These are phyloP conservation scores for Oscarella lobularis DNA, from an alignment of 37 sponge, comb jelly and placozoan genomes.

Conservation along the genomic window DNA sequence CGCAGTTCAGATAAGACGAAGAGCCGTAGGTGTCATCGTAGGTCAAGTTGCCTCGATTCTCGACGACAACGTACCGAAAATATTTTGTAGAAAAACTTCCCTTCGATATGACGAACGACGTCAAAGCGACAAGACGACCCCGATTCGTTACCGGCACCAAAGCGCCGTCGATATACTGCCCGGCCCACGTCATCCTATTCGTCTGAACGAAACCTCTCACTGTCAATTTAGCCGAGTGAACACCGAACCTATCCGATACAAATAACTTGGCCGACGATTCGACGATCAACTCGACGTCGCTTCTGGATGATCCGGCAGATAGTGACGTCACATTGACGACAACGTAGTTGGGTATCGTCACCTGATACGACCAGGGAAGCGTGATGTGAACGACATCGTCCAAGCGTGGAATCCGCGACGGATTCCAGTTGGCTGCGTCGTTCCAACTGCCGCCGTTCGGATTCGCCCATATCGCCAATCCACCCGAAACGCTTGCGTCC, in stretches of 20 bases:
- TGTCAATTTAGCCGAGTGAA: neutral
- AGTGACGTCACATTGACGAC: constrained; percentile 3
- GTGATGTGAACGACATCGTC: constrained; percentile 5
- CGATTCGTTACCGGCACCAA: neutral
- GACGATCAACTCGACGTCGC: neutral
- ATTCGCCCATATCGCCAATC: neutral
- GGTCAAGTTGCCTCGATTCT: neutral
- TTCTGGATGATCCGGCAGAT: neutral
- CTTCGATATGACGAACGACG: neutral
- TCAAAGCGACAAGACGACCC: neutral
- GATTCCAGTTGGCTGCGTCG: neutral
- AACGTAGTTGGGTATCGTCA: neutral
- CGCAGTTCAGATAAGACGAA: neutral
- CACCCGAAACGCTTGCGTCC: neutral
- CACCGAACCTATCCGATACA: neutral
- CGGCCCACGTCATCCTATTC: neutral
- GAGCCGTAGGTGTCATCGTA: neutral
- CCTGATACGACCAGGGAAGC: neutral
- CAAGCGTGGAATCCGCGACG: neutral
- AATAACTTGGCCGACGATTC: neutral
- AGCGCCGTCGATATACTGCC: neutral
- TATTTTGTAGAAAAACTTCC: neutral
- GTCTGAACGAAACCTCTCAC: neutral
- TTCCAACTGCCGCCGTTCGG: neutral
- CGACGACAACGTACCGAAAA: neutral